Percentiles rank a stretch among this genome's conserved stretches.
Evolutionary conservation across 2,888 invertebrate species (phyloP).

Genomic region (Drosophila lacicola): DNA sequence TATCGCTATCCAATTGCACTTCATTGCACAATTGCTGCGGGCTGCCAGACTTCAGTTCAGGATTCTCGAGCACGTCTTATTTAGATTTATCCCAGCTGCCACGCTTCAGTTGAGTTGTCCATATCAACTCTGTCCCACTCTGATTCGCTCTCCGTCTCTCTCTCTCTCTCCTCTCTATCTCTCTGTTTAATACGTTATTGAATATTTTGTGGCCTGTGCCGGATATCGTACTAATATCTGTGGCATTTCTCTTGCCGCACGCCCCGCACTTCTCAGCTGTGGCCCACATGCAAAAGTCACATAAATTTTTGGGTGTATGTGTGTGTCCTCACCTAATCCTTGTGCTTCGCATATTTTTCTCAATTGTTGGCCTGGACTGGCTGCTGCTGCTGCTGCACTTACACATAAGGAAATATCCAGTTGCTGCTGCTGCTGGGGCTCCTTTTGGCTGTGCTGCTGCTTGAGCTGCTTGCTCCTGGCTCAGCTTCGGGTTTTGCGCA

Average conservation of each 20-base stretch:
- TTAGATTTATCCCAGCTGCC: constrained; percentile 77
- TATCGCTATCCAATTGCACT: constrained; percentile 71
- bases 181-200: constrained; percentile 73
- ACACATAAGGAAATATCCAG: constrained; percentile 46
- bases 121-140: constrained; percentile 36
- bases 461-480: constrained; percentile 7
- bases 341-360: constrained; percentile 72
- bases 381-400: constrained; percentile 26
- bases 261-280: constrained; percentile 1
- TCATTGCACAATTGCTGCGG: constrained; percentile 70
- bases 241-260: constrained; percentile 30
- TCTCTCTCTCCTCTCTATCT: constrained; percentile 16
- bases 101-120: constrained; percentile 77
- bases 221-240: constrained; percentile 76
- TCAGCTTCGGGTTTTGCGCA: constrained; percentile 19
- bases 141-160: background rate
- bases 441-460: constrained; percentile 17
- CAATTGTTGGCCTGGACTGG: constrained; percentile 60
- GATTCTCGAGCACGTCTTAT: constrained; percentile 71
- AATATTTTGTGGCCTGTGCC: constrained; percentile 73
- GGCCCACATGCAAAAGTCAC: constrained; percentile 72
- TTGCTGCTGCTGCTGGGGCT: constrained; percentile 26
- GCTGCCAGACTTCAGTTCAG: constrained; percentile 21
- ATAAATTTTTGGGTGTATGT: constrained; percentile 56
- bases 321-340: constrained; percentile 66